Base-by-base conservation (phyloP, 2,797 vertebrate species). In the Vultur gryphus region DNA sequence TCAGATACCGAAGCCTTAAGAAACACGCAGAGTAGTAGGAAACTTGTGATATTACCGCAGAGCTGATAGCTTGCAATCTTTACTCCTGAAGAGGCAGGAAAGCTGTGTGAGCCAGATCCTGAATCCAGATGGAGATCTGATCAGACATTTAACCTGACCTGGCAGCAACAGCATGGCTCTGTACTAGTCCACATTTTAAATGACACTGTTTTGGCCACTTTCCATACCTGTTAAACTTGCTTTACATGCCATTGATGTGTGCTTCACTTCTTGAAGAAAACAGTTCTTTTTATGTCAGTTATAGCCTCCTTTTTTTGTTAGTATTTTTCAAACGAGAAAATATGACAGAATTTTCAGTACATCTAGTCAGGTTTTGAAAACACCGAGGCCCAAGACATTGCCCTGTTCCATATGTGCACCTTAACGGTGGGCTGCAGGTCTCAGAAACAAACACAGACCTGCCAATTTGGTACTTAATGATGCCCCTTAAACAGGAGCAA, bases 21-120 rank as follows among this genome's bases (percentile, higher is more conserved):
- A 90, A 64, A 54, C 14, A 33, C 0, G 0, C 8, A 29, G 11
- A 46, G 26, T 5, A 41, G n/a, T 4, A 48, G 26, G 19, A 89
- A 26, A 46, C 14, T n/a, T 65, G 21, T 16, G 59, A 44, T 58
- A 52, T 3, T 28, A n/a, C 9, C 6, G 1, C 19, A 69, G 70
- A 81, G 28, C 28, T 62, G 28, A 46, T 51, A 57, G 35, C 26
- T 18, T 78, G 37, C 23, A 66, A 7, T 52, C 79, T 88, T n/a
- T 35, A 0, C 24, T 72, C 9, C 25, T 59, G 37, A 48, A 73
- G 57, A 59, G 33, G 15, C 33, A 66, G 41, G 17, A 44, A 78
- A 76, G 67, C 31, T 77, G 26, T 59, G n/a, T 23, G 31, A 87
- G 59, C 29, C 59, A 85, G 19, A 29, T 33, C 52, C 59, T 41